Base-by-base conservation (phyloP, 2,888 invertebrate genomes). In the Osmoderma eremita region DNA sequence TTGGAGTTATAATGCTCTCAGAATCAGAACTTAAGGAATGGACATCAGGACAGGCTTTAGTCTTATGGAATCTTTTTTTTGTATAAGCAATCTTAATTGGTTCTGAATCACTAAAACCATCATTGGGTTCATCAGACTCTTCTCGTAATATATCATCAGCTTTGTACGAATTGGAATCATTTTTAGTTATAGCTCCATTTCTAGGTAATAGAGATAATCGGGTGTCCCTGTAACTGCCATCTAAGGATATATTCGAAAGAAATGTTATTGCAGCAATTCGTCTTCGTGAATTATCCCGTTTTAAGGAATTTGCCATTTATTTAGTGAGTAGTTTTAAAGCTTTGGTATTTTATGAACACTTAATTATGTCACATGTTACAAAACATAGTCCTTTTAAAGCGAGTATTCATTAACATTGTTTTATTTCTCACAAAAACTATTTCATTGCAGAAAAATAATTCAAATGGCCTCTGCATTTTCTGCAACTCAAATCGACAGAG, bases 261-360 rank as follows among this genome's bases (percentile, higher is more conserved):
- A 97, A 98, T 79, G 94, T 93, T 78, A 96, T 88, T 75, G 97
- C 97, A 79, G 96, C 95, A 76, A 95, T 88, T 82, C 95, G 89
- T 83, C 94, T 88, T 79, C 93, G 88, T 78, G 92, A 92, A 83
- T 90, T 89, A 78, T 84, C 84, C 76, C 84, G 83, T 79, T 84
- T 86, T 73, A 84, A 75, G 75, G 84, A 83, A 77, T 82, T 83
- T 83, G 86, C 86, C 86, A 86, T 86, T 70, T 70, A 73, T 72
- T 67, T 65, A 42, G 10, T 49, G 42, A 30, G 15, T 13, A 56
- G 36, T 61, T 65, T 65, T 64, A 18, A 10, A 30, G 58, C 45
- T 61, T 45, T 30, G 45, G 45, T 30, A 30, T 61, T 61, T 36
- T 45, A 61, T 17, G 15, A 15, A 49, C 65, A 61, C 65, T 62